A percentile compares a stretch with the other conserved stretches of the same genome.
Conservation (phyloP, 92 coral and sea anemone species). For the Phenganax subtilis region DNA sequence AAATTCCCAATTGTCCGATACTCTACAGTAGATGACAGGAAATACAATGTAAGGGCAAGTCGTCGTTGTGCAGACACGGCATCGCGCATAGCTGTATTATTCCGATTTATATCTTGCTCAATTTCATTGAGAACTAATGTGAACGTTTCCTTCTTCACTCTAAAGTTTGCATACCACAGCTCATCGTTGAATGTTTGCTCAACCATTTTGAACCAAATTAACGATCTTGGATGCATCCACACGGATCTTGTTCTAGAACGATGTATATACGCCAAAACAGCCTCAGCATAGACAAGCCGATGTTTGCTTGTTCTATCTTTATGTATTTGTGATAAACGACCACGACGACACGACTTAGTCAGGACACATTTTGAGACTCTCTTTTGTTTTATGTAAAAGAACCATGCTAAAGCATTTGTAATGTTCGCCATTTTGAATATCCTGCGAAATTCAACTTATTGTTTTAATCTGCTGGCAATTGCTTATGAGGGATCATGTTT, state of each 20-base stretch:
- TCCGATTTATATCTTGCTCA: constrained; percentile 31
- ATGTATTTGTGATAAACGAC: not conserved
- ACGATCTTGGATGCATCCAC: constrained; percentile 11
- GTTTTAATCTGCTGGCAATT: not conserved
- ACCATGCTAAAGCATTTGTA: not conserved
- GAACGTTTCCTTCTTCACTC: constrained; percentile 5
- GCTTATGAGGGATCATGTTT: not conserved
- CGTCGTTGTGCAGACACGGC: constrained; percentile 43
- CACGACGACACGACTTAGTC: not conserved
- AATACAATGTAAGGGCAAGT: constrained; percentile 41
- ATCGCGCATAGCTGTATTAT: constrained; percentile 46
- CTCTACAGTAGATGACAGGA: constrained; percentile 40
- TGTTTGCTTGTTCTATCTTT: not conserved
- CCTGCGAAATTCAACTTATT: not conserved
- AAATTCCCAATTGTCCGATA: constrained; percentile 40
- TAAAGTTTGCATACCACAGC: constrained; percentile 24
- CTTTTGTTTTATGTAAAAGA: not conserved
- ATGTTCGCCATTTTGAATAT: not conserved
- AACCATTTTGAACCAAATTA: not conserved
- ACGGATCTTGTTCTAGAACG: not conserved
- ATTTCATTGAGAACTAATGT: not conserved
- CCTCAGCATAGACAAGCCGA: not conserved
- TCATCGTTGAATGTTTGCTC: not conserved
- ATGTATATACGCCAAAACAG: not conserved
- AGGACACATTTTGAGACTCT: not conserved